Percentiles rank a stretch among this genome's conserved stretches.
Evolutionary conservation across 2,888 invertebrate species (phyloP).

Genomic region (Eupithecia inturbata): DNA sequence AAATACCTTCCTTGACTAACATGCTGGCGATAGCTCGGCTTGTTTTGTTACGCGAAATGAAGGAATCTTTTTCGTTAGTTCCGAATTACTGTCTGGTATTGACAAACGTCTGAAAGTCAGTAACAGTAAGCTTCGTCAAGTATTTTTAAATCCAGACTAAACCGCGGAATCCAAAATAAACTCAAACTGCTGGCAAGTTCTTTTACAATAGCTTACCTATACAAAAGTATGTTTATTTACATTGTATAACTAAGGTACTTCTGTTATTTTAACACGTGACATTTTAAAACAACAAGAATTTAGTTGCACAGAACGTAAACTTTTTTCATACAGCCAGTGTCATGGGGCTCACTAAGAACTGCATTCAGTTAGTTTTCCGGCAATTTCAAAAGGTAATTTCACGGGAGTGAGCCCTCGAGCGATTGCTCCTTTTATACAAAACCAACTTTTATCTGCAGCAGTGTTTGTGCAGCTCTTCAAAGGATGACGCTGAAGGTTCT

Average conservation of each 20-base stretch:
- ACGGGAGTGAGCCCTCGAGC: conserved; percentile 34
- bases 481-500: conserved; percentile 31
- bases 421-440: conserved; percentile 33
- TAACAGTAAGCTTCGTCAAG: no score
- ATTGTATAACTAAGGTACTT: not conserved
- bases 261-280: not conserved
- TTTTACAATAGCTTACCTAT: no score
- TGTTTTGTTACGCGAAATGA: conserved; percentile 33
- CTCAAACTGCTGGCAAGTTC: no score
- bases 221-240: not conserved
- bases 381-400: conserved; percentile 37
- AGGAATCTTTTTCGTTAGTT: conserved; percentile 21
- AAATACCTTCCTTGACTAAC: conserved; percentile 42
- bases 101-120: not conserved
- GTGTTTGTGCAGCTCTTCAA: conserved; percentile 37
- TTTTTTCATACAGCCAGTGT: not conserved
- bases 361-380: conserved; percentile 32
- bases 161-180: not conserved
- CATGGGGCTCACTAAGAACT: conserved; percentile 23
- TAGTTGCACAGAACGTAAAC: not conserved
- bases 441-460: conserved; percentile 34
- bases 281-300: not conserved
- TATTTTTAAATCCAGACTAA: not conserved
- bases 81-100: conserved; percentile 14
- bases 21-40: conserved; percentile 28